Evolutionary conservation across 1,140 invertebrate genomes (phyloP).

Genomic region (Polyergus mexicanus): DNA sequence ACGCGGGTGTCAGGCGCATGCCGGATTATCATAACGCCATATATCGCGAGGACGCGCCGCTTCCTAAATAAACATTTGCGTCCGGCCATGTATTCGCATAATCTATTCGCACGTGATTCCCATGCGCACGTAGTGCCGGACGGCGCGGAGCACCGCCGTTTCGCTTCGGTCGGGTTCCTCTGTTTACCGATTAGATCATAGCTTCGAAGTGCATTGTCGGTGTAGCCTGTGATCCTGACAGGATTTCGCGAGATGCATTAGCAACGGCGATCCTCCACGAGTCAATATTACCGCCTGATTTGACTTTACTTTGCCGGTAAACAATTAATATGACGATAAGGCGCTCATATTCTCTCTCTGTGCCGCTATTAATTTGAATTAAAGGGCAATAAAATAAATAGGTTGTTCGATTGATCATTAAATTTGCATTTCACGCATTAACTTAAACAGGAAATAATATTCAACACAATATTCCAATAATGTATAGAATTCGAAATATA

Average conservation of each 20-base stretch:
- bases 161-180: not conserved
- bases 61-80: slow-evolving; percentile 74
- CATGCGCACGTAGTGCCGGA: slow-evolving; percentile 32
- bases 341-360: not conserved
- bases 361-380: slow-evolving; percentile 9
- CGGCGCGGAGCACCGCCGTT: not conserved
- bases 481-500: too few species aligned
- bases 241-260: slow-evolving; percentile 37
- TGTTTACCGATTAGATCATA: slow-evolving; percentile 71
- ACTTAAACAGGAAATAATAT: not conserved
- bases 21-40: slow-evolving; percentile 68
- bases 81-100: slow-evolving; percentile 65
- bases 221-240: slow-evolving; percentile 41
- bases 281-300: slow-evolving; percentile 20
- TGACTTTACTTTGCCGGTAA: not conserved
- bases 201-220: slow-evolving; percentile 53
- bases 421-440: not conserved
- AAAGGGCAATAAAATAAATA: not conserved
- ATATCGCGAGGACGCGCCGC: slow-evolving; percentile 53
- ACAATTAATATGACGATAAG: not conserved
- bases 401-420: not conserved
- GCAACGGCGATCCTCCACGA: slow-evolving; percentile 1
- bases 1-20: slow-evolving; percentile 33
- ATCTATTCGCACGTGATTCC: slow-evolving; percentile 71
- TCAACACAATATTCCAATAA: too few species aligned